Conservation (phyloP, 2,113 vertebrate species). For the Serilophus lunatus region DNA sequence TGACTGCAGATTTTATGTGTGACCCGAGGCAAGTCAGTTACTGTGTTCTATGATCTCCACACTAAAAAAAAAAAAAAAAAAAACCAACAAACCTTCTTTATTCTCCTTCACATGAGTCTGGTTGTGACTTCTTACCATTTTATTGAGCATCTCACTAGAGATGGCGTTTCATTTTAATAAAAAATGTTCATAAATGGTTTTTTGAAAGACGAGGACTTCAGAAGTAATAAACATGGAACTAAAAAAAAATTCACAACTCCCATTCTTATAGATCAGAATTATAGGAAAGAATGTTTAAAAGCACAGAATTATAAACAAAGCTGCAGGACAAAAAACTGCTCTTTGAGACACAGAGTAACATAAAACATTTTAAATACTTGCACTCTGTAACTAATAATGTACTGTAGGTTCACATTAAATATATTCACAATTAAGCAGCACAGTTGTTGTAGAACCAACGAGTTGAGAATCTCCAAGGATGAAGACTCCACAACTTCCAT, state of each 20-base stretch:
- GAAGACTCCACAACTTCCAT: not conserved
- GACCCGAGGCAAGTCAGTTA: not conserved
- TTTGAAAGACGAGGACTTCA: not conserved
- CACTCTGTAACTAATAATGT: not conserved
- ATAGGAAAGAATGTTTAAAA: not conserved
- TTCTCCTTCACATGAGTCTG: not conserved
- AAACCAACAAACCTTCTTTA: not conserved
- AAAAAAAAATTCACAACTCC: not conserved
- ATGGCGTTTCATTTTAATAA: not conserved
- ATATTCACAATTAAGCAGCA: not conserved
- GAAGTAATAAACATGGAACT: not conserved
- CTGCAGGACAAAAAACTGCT: not conserved
- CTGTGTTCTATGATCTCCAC: not conserved
- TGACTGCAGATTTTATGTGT: not conserved
- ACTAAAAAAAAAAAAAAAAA: not conserved
- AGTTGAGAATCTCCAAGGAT: not conserved
- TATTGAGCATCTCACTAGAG: not conserved
- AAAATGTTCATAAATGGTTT: not conserved
- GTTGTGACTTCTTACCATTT: not conserved
- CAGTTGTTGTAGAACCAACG: not conserved
- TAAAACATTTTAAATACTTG: not conserved
- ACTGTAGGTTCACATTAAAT: not conserved
- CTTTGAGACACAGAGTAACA: not conserved
- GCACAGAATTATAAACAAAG: not conserved
- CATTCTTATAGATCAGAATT: not conserved